These are phyloP conservation scores for Palaemon carinicauda DNA, from an alignment of 1,140 invertebrate genomes.

Conservation along the genomic window DNA sequence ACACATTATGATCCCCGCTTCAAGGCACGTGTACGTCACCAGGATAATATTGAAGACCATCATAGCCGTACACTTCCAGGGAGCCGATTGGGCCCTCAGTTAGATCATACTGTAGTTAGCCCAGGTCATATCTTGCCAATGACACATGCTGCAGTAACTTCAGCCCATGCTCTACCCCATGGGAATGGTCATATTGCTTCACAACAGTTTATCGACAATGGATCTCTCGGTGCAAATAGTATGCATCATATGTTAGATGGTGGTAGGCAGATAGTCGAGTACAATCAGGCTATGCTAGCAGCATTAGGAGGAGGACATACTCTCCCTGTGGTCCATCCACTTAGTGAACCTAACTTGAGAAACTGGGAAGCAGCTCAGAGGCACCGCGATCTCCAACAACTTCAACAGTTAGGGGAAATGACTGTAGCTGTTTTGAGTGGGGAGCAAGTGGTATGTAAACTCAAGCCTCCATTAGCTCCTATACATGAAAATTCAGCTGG, in stretches of 20 bases:
- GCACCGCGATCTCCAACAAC: slow-evolving; percentile 54
- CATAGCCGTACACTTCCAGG: slow-evolving; percentile 41
- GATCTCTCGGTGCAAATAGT: slow-evolving; percentile 9
- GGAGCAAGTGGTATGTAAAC: slow-evolving; percentile 82
- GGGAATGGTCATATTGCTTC: slow-evolving; percentile 40
- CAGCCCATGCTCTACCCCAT: slow-evolving; percentile 36
- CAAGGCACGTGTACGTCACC: slow-evolving; percentile 50
- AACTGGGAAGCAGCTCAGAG: slow-evolving; percentile 55
- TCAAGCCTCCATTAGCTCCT: slow-evolving; percentile 70
- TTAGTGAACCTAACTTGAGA: slow-evolving; percentile 57
- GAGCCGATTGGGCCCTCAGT: neutral
- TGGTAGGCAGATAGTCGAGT: slow-evolving; percentile 26
- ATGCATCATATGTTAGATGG: slow-evolving; percentile 26
- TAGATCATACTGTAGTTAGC: slow-evolving; percentile 46
- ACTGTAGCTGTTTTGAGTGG: slow-evolving; percentile 82
- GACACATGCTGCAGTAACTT: slow-evolving; percentile 39
- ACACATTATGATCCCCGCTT: slow-evolving; percentile 39
- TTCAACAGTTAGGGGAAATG: slow-evolving; percentile 61
- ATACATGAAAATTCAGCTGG: slow-evolving; percentile 51
- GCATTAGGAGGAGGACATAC: slow-evolving; percentile 33
- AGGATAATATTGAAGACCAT: neutral
- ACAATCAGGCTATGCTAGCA: slow-evolving; percentile 43
- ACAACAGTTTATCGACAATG: slow-evolving; percentile 43
- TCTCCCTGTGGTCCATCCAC: slow-evolving; percentile 55
- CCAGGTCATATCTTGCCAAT: slow-evolving; percentile 51